Percentiles rank a stretch among this genome's conserved stretches.
Conservation (phyloP, 1,140 invertebrate species). For the Drosophila elegans region DNA sequence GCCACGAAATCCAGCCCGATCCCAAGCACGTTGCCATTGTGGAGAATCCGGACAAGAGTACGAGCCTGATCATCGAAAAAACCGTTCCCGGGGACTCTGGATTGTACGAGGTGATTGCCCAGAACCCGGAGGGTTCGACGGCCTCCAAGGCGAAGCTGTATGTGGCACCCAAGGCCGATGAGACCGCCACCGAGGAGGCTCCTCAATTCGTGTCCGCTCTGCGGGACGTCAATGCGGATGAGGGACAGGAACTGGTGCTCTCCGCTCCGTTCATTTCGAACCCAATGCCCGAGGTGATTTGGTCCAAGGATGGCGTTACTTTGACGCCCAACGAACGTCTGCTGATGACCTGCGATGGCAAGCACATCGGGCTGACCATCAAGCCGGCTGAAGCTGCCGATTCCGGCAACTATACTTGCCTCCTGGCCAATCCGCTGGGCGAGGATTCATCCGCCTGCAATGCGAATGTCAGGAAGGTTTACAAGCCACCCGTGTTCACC, state of each 20-base stretch:
- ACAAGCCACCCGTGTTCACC: slow-evolving; percentile 91
- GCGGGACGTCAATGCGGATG: slow-evolving; percentile 90
- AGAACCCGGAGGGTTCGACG: slow-evolving; percentile 90
- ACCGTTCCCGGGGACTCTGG: slow-evolving; percentile 89
- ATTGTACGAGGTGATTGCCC: slow-evolving; percentile 90
- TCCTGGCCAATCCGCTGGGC: slow-evolving; percentile 91
- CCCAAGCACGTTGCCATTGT: slow-evolving; percentile 89
- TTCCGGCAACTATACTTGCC: slow-evolving; percentile 91
- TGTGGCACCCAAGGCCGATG: slow-evolving; percentile 88
- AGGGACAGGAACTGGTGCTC: slow-evolving; percentile 89
- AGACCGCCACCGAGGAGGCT: slow-evolving; percentile 88
- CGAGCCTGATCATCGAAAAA: slow-evolving; percentile 88
- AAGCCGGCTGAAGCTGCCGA: slow-evolving; percentile 89
- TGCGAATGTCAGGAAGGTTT: slow-evolving; percentile 91
- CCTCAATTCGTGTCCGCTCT: slow-evolving; percentile 91
- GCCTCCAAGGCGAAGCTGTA: slow-evolving; percentile 89
- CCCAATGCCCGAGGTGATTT: slow-evolving; percentile 93
- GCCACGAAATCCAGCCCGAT: slow-evolving; percentile 91
- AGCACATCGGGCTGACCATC: slow-evolving; percentile 91
- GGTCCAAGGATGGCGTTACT: slow-evolving; percentile 92
- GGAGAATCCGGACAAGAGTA: slow-evolving; percentile 89
- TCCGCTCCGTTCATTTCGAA: slow-evolving; percentile 92
- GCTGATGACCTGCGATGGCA: slow-evolving; percentile 92
- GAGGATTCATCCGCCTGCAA: slow-evolving; percentile 89
- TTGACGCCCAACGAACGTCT: slow-evolving; percentile 88